Base-by-base conservation (phyloP, 2,113 vertebrate species). In the Psophia crepitans region DNA sequence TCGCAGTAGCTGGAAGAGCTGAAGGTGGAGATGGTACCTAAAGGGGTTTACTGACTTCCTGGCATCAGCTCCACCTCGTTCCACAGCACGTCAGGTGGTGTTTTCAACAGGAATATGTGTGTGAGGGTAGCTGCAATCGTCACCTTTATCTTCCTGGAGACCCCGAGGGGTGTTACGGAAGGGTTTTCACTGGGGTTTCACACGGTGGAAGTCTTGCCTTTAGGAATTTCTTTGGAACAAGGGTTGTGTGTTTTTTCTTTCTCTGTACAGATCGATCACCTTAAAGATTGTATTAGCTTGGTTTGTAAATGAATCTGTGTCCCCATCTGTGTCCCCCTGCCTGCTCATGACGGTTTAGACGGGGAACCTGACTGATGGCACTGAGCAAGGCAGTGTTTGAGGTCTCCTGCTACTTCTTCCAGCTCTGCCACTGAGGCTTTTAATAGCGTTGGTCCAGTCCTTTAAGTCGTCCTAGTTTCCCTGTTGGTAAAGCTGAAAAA, bases 31-130 rank as follows among this genome's bases (percentile, higher is more conserved):
- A 68, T 97, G 83, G 60, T 92, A 80, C 91, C 89, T 89, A 82
- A 79, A 89, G 54, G 96, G 94, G 60, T 96, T 89, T 87, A 90
- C 91, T 93, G 94, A 95, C 94, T 93, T 75, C 93, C 89, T 87
- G 93, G 77, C 94, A 82, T 84, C 93, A 94, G 84, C 96, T 96
- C 77, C 94, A 85, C 81, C 91, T 96, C 15, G 8, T 89, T 95
- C 96, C 96, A 96, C 96, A 93, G 96, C 96, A 89, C 6, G 0
- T 96, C 93, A 97, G 96, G 54, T 76, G 94, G 96, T 95, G 93
- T 96, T 96, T 91, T 75, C 84, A 76, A n/a, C 65, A 96, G 91
- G 8, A 33, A 81, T 87, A 81, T 87, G 87, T 92, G 43, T 95
- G 39, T 79, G 66, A 97, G 68, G 88, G 83, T 65, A 96, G 96